Evolutionary conservation across 2,888 invertebrate species (phyloP), one percentile per base, ranked within the genome.

Genomic region (Troides helena): DNA sequence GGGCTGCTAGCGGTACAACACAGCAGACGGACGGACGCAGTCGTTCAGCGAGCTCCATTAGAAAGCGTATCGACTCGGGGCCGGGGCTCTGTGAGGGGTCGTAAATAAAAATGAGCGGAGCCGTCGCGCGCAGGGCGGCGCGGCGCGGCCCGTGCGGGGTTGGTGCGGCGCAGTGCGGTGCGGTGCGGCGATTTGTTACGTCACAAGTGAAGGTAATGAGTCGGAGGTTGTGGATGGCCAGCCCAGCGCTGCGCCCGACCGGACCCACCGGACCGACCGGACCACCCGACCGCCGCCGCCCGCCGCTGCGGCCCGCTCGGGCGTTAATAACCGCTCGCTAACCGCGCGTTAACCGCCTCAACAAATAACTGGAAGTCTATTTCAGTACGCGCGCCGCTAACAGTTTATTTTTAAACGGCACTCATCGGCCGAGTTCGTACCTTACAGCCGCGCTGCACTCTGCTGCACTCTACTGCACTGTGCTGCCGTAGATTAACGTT

Each of bases 101-200:
- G 60, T 67, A 72, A 72, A 67, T 56, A 69, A 66, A 60, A 71
- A 72, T 65, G 65, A 66, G 60, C 36, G 75, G 72, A 72, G 72
- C 78, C 76, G 85, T 82, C 83, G 74, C 70, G 25, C 62, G 71
- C 85, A 84, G 77, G 69, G 57, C 71, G 63, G 74, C 59, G 39
- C 39, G 6, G 36, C 5, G 36, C 6, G 5, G 6, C 36, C 36
- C 36, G 36, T 8, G 36, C 36, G 36, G 8, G 36, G 8, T 36
- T 36, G 8, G 36, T 8, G 36, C 36, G 36, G 36, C 36, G 36
- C 6, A 2, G 36, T 5, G 5, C 36, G 5, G 36, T 8, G 36
- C 36, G 36, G 36, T 8, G 78, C 74, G 69, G 79, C 81, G 74
- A 85, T 85, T 83, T 85, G 81, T 85, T 79, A 81, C 70, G 59